Evolutionary conservation across 2,113 vertebrate genomes (phyloP).

Genomic region (Lutjanus erythropterus): DNA sequence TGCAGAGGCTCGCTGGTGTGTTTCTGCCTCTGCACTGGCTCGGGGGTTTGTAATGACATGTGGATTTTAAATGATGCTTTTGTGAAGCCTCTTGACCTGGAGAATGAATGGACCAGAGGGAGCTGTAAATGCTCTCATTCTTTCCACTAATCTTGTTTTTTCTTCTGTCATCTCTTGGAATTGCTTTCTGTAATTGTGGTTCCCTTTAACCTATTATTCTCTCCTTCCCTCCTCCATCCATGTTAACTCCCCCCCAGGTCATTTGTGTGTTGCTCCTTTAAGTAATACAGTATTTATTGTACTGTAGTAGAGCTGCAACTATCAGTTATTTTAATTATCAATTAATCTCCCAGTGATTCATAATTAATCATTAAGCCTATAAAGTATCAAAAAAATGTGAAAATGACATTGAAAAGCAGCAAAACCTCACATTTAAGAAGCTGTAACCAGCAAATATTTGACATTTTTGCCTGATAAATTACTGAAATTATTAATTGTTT

Average conservation of each 20-base stretch:
- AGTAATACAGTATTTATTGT: neutral
- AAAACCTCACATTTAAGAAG: no score
- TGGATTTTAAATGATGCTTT: neutral
- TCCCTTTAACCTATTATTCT: no score
- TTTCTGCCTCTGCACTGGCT: neutral
- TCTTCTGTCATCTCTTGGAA: neutral
- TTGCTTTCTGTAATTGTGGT: neutral
- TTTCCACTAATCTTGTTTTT: neutral
- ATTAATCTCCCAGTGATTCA: no score
- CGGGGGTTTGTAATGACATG: neutral
- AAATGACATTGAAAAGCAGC: no score
- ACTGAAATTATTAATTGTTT: no score
- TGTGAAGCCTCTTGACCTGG: neutral
- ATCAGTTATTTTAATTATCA: no score
- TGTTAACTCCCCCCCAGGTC: neutral
- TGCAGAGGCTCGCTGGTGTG: neutral
- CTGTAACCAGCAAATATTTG: no score
- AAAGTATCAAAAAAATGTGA: no score
- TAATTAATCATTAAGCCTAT: no score
- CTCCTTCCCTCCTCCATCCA: no score
- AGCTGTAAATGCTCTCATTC: neutral
- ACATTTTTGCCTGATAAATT: no score
- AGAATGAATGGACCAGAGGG: neutral
- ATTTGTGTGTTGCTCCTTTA: neutral
- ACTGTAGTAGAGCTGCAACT: no score